Percentiles rank a stretch among this genome's conserved stretches.
These are phyloP conservation scores for Brachionus calyciflorus DNA, from an alignment of 1,140 invertebrate genomes.

Conservation along the genomic window DNA sequence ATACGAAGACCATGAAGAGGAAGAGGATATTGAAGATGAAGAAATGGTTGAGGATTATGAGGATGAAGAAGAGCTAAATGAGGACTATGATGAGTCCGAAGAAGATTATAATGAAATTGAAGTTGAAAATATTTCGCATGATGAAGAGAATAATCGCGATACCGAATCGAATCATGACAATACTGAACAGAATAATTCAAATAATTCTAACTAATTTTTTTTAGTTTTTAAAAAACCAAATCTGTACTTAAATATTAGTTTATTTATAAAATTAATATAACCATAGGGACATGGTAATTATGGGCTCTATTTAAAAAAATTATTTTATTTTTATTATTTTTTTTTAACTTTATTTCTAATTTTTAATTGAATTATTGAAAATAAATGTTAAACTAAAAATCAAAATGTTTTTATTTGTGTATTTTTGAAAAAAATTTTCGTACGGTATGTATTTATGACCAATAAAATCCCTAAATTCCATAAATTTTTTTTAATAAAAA, in stretches of 20 bases:
- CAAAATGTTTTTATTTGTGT: no score
- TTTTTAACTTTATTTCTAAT: not conserved
- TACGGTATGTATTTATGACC: no score
- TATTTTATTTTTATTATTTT: no score
- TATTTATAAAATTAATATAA: no score
- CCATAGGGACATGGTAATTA: no score
- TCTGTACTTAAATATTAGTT: not conserved
- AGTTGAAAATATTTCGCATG: slow-evolving; percentile 23
- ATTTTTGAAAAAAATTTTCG: no score
- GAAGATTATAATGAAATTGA: slow-evolving; percentile 33
- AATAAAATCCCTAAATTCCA: no score
- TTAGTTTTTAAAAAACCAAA: not conserved
- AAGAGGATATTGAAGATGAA: slow-evolving; percentile 32
- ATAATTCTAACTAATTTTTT: not conserved
- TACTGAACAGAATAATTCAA: slow-evolving; percentile 2
- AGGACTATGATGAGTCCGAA: slow-evolving; percentile 25
- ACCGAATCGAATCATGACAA: not conserved
- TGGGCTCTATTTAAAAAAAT: no score
- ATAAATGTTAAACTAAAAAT: no score
- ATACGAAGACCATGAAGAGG: not conserved
- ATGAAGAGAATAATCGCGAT: not conserved
- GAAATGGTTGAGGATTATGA: slow-evolving; percentile 31
- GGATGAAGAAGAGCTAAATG: slow-evolving; percentile 24
- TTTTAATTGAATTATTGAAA: no score
- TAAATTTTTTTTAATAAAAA: no score